Base-by-base conservation (phyloP, 2,888 invertebrate genomes). In the Eupithecia tripunctaria region DNA sequence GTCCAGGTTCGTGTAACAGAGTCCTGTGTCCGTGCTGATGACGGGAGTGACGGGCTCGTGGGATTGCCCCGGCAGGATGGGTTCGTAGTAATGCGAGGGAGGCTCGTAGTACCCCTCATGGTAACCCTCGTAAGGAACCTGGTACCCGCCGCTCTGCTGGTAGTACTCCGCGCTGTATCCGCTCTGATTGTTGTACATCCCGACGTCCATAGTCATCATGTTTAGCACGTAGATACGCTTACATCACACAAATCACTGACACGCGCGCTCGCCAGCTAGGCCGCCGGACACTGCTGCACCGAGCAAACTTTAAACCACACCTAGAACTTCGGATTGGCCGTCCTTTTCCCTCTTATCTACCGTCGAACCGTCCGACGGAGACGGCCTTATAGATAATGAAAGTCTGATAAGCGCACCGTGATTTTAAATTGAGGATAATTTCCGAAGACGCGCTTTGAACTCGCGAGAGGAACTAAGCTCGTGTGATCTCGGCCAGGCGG, bases 1-100 rank as follows among this genome's bases (percentile, higher is more conserved):
- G 89, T 98, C 98, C 82, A 98, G 91, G 88, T 98, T 98, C 0
- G 98, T 98, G 88, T 98, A 98, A 88, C 98, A 98, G 74, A 98
- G 94, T 0, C 98, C 98, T 60, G 97, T 96, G 84, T 97, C 97
- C 1, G 97, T 97, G 85, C 97, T 97, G 80, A 98, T 97, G 64
- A 98, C 97, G 18, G 96, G 95, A 4, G 96, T 92, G 8, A 67
- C 62, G 0, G 95, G 88, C 27, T 95, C 92, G 71, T 94, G 94
- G 36, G 91, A 87, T 71, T 94, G 94, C 76, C 93, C 88, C 78
- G 91, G 88, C 67, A 94, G 84, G 70, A 95, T 86, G 10, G 92
- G 91, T 75, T 94, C 93, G 85, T 95, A 95, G 82, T 95, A 95
- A 74, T 94, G 94, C 1, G 95, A 86, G 0, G 95, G 88, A 1